phyloP scores from a whole-genome alignment of 2,888 invertebrate species.

The Cephus pulcher region DNA sequence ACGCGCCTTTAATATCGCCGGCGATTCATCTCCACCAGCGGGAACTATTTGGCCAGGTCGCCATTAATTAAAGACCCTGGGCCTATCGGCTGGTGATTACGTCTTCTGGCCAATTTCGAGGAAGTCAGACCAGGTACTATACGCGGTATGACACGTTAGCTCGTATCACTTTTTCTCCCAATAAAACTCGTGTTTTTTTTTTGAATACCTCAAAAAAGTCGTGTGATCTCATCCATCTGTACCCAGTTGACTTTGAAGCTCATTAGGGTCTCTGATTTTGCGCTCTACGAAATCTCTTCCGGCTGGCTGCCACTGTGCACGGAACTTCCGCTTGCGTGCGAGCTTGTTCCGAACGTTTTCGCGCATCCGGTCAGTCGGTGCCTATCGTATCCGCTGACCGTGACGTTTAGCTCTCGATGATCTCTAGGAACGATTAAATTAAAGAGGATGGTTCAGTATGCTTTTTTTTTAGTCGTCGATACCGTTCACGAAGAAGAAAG shows the following conservation, averaged over 20 bases:
- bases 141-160: no score
- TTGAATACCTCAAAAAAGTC: background rate
- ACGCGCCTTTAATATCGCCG: slow-evolving; percentile 8
- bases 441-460: background rate
- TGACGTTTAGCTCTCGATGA: background rate
- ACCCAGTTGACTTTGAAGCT: background rate
- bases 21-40: slow-evolving; percentile 11
- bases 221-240: background rate
- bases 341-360: slow-evolving; percentile 31
- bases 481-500: background rate
- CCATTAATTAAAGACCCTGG: background rate
- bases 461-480: background rate
- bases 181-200: background rate
- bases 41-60: background rate
- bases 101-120: no score
- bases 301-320: background rate
- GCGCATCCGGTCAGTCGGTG: slow-evolving; percentile 39
- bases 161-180: no score
- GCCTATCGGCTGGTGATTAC: no score
- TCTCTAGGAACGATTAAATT: background rate
- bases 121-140: no score
- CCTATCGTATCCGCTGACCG: slow-evolving; percentile 37
- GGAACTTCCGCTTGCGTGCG: background rate
- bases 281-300: background rate
- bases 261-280: background rate